Percentiles rank a stretch among this genome's conserved stretches.
These are phyloP conservation scores for Physocephala rufipes DNA, from an alignment of 2,888 invertebrate species.

Conservation along the genomic window DNA sequence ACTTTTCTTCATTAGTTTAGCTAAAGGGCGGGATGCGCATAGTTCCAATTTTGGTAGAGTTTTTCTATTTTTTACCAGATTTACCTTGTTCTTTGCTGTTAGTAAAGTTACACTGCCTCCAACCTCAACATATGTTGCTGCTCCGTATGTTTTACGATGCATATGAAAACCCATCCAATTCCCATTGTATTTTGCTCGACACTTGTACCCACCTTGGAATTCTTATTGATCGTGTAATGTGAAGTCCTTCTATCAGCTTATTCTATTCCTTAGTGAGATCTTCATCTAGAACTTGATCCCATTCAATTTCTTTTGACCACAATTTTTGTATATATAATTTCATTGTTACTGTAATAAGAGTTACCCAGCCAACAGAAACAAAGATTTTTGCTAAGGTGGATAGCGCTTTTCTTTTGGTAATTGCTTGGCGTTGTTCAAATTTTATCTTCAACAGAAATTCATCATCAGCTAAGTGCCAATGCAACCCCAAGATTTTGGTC, in stretches of 20 bases:
- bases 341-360: conserved; percentile 29
- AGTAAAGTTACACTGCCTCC: not conserved
- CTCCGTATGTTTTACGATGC: too few relatives aligned
- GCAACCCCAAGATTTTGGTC: too few relatives aligned
- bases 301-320: conserved; percentile 12
- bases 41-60: conserved; percentile 15
- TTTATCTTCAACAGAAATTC: conserved; percentile 7
- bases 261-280: conserved; percentile 23
- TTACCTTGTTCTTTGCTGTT: conserved; percentile 20
- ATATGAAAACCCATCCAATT: too few relatives aligned
- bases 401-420: conserved; percentile 7
- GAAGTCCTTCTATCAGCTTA: not conserved
- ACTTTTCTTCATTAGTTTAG: conserved; percentile 12
- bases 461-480: too few relatives aligned
- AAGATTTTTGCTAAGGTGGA: conserved; percentile 23
- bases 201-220: too few relatives aligned
- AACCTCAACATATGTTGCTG: too few relatives aligned
- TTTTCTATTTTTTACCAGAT: conserved; percentile 22
- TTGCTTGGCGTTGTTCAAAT: not conserved
- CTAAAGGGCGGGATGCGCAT: conserved; percentile 13
- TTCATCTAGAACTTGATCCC: conserved; percentile 21
- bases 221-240: too few relatives aligned
- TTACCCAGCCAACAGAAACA: conserved; percentile 32
- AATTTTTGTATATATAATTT: conserved; percentile 33
- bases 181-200: too few relatives aligned